phyloP scores from a whole-genome alignment of 2,888 invertebrate species.

The Scaptomyza polygonia region DNA sequence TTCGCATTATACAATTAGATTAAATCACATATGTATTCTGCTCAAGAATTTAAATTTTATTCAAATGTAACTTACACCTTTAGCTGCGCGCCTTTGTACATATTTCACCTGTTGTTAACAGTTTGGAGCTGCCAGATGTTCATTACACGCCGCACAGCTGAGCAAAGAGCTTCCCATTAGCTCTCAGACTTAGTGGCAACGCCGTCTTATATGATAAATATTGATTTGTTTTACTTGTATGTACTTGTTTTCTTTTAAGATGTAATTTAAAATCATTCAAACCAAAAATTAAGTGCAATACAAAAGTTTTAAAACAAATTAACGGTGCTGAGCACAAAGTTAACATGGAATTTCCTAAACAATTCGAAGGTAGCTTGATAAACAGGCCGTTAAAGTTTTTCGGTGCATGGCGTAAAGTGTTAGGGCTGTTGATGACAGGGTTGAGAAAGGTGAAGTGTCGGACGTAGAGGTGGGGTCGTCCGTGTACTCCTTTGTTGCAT shows the following conservation, averaged over 20 bases:
- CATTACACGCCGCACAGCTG: conserved; percentile 28
- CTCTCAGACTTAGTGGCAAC: conserved; percentile 23
- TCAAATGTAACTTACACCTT: neutral
- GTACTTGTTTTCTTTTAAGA: conserved; percentile 49
- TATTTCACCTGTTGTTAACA: conserved; percentile 44
- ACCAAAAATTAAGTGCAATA: conserved; percentile 3
- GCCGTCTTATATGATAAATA: conserved; percentile 41
- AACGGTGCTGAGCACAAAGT: conserved; percentile 21
- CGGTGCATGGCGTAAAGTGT: conserved; percentile 15
- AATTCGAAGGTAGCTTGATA: conserved; percentile 78
- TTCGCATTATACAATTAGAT: conserved; percentile 4
- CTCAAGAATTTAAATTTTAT: neutral
- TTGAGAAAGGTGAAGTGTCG: conserved; percentile 1
- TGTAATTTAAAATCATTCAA: conserved; percentile 36
- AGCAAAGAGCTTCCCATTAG: conserved; percentile 26
- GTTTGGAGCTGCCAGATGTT: conserved; percentile 31
- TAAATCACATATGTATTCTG: neutral
- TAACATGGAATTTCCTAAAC: conserved; percentile 82
- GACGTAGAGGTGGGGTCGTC: conserved; percentile 18
- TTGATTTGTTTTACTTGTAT: conserved; percentile 57
- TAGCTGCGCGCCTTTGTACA: conserved; percentile 8
- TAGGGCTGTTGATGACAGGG: conserved; percentile 14
- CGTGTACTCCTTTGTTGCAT: conserved; percentile 54
- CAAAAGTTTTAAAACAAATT: conserved; percentile 1
- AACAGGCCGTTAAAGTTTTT: conserved; percentile 18